Base-by-base conservation (phyloP, 2,888 invertebrate species). In the Tenthredo livida region DNA sequence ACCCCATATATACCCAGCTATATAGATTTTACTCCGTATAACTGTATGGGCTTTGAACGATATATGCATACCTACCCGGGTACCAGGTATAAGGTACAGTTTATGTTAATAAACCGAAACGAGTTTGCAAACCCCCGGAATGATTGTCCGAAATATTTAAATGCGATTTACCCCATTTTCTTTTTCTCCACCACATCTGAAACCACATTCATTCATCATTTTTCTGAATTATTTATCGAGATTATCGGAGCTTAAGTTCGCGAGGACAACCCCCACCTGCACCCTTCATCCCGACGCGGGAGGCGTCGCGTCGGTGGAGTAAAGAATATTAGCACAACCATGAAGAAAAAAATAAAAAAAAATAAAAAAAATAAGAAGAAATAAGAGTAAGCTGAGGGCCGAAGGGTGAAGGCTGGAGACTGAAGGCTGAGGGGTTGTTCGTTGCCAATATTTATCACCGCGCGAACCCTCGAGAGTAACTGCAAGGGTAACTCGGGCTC, bases 51-150 rank as follows among this genome's bases (percentile, higher is more conserved):
- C 17, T 43, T 43, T 47, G 37, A 40, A 47, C 61, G 78, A 84
- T 40, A n/a, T n/a, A n/a, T n/a, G n/a, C n/a, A n/a, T n/a, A n/a
- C n/a, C n/a, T n/a, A 65, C 40, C 40, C 40, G 80, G 80, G 25
- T 29, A 29, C 25, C 54, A 33, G 54, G 29, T 84, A 58, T 29
- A 29, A 29, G 29, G 29, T 29, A 29, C 21, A 84, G 29, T 78
- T 58, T 80, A 84, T 84, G 84, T 77, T 84, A 84, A 84, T 80
- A 80, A 84, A 78, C 67, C 29, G 47, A 15, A 37, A 80, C n/a
- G 29, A 15, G 37, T n/a, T n/a, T 29, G 72, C n/a, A n/a, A n/a
- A n/a, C n/a, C 3, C 17, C 33, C n/a, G 29, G 25, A 25, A 73
- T 43, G 12, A 73, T 43, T 37, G 72, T 43, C 21, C 29, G 37